Base-by-base conservation (phyloP, 92 coral and sea anemone genomes). In the Micromussa lordhowensis region DNA sequence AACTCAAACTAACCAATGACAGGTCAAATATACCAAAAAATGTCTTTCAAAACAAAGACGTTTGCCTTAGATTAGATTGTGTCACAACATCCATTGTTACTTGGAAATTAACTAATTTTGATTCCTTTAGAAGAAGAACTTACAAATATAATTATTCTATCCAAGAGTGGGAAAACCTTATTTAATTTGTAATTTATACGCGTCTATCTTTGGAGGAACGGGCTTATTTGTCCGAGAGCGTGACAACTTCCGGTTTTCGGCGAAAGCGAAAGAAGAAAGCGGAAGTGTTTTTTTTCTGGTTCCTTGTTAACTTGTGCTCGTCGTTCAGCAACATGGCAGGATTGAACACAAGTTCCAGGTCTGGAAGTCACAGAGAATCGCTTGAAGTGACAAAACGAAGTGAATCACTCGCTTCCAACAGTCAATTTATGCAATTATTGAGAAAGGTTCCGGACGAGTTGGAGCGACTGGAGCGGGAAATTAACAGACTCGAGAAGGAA, bases 161-260 rank as follows among this genome's bases (percentile, higher is more conserved):
- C 22, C 22, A 51, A 17, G 5, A 29, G 26, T 24, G 26, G 4
- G 1, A 15, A n/a, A n/a, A 36, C 53, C 8, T 76, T 76, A 3
- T 54, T 11, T 19, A 8, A 44, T 9, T 44, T 13, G 51, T 44
- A 44, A 44, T 44, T 44, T n/a, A n/a, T n/a, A n/a, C n/a, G n/a
- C n/a, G n/a, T n/a, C n/a, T n/a, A n/a, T n/a, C n/a, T n/a, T n/a
- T n/a, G n/a, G n/a, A n/a, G n/a, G n/a, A n/a, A n/a, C n/a, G n/a
- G n/a, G n/a, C n/a, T n/a, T n/a, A n/a, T n/a, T n/a, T n/a, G n/a
- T n/a, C 3, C 9, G 4, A 15, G 3, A 54, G 84, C 74, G 74
- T 81, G 85, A 63, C 85, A 64, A 81, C 85, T 81, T 81, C 85
- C 85, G 74, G 74, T 81, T 81, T 81, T 81, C 75, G 4, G 29